Percentiles rank a stretch among this genome's conserved stretches.
Conservation (phyloP, 2,797 vertebrate genomes). For the Sebastes alutus region DNA sequence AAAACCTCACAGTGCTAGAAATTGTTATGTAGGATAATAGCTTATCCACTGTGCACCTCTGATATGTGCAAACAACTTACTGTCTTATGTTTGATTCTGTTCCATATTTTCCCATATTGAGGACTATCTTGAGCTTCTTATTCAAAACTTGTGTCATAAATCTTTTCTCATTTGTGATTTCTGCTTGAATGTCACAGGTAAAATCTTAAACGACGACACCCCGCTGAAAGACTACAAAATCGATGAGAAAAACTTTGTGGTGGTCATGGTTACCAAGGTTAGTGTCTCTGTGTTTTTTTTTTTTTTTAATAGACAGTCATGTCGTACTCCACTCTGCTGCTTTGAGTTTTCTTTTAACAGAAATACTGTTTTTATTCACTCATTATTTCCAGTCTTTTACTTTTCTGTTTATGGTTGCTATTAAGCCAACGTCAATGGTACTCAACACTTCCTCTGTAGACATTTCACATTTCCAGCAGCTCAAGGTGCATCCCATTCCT, state of each 20-base stretch:
- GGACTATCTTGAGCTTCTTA: background rate
- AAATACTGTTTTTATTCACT: background rate
- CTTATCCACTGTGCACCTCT: background rate
- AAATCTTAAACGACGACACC: constrained; percentile 84
- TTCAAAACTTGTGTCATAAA: background rate
- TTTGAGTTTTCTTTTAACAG: background rate
- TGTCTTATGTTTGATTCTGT: background rate
- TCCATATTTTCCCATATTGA: background rate
- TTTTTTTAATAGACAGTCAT: background rate
- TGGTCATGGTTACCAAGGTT: constrained; percentile 87
- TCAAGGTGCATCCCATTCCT: background rate
- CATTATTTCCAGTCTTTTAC: background rate
- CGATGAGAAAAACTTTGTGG: constrained; percentile 87
- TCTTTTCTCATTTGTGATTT: background rate
- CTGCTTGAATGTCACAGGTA: constrained; percentile 68
- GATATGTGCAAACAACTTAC: background rate
- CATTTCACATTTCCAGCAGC: background rate
- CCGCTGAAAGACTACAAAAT: constrained; percentile 84
- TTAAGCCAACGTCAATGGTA: background rate
- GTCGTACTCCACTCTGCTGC: background rate
- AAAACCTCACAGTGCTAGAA: background rate
- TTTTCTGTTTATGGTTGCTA: background rate
- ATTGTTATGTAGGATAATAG: background rate
- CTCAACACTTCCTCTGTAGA: background rate
- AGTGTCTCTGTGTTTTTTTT: background rate